Conservation (phyloP, 2,797 vertebrate genomes). For the Lemur catta region DNA sequence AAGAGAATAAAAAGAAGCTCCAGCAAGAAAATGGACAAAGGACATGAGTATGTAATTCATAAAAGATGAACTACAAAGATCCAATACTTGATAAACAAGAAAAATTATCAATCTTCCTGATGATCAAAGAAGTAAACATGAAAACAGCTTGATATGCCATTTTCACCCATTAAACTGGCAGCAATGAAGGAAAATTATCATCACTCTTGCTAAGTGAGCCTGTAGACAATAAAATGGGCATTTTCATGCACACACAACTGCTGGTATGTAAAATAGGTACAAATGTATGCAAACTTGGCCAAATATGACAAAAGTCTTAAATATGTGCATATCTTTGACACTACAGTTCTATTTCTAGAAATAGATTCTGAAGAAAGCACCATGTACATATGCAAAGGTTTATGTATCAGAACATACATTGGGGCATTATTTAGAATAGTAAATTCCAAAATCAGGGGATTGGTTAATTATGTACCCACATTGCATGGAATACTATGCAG, state of each 20-base stretch:
- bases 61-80: neutral
- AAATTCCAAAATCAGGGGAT: neutral
- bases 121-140: conserved; percentile 13
- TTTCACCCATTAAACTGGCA: neutral
- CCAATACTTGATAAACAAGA: neutral
- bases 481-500: neutral
- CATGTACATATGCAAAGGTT: neutral
- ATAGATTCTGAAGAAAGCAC: neutral
- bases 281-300: neutral
- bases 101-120: neutral
- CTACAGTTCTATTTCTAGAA: neutral
- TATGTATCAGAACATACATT: neutral
- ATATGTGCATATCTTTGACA: neutral
- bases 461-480: neutral
- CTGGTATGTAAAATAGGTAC: neutral
- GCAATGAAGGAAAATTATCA: neutral
- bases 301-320: neutral
- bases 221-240: neutral
- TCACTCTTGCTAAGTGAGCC: neutral
- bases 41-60: neutral
- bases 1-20: neutral
- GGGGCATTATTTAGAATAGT: neutral
- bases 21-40: neutral
- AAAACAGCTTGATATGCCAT: neutral
- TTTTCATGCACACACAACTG: neutral